Percentiles rank a stretch among this genome's conserved stretches.
Conservation (phyloP, 1,140 invertebrate genomes). For the Melipona quadrifasciata region DNA sequence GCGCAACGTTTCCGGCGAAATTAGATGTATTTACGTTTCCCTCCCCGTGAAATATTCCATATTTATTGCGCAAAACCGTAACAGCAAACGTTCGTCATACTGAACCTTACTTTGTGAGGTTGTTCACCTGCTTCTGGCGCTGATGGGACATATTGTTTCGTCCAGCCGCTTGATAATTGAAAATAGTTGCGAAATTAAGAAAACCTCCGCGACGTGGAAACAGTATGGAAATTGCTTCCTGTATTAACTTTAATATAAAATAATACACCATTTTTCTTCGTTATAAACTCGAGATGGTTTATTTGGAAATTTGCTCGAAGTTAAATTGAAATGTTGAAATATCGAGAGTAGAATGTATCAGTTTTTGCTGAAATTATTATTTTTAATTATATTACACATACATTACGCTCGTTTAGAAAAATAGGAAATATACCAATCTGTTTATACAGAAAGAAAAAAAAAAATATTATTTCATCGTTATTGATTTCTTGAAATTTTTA, state of each 20-base stretch:
- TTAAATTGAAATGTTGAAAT: not conserved
- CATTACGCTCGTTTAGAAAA: not conserved
- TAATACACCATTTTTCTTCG: not conserved
- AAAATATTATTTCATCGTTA: too few species aligned
- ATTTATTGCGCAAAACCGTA: not conserved
- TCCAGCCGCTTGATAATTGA: not conserved
- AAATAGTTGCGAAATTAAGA: not conserved
- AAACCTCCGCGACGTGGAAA: not conserved
- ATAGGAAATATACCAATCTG: not conserved
- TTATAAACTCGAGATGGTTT: not conserved
- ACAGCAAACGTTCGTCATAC: not conserved
- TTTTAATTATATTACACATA: not conserved
- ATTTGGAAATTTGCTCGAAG: not conserved
- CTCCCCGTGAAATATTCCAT: not conserved
- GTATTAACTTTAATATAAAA: not conserved
- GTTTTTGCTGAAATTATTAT: not conserved
- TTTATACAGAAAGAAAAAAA: too few species aligned
- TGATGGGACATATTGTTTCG: not conserved
- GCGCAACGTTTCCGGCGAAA: not conserved
- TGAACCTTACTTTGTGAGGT: not conserved
- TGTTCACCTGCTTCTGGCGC: not conserved
- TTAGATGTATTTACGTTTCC: not conserved
- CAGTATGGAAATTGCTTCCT: not conserved
- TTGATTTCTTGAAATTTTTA: too few species aligned
- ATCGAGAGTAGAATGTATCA: not conserved